Evolutionary conservation across 2,113 vertebrate species (phyloP), one percentile per base, ranked within the genome.

Genomic region (Scophthalmus maximus): DNA sequence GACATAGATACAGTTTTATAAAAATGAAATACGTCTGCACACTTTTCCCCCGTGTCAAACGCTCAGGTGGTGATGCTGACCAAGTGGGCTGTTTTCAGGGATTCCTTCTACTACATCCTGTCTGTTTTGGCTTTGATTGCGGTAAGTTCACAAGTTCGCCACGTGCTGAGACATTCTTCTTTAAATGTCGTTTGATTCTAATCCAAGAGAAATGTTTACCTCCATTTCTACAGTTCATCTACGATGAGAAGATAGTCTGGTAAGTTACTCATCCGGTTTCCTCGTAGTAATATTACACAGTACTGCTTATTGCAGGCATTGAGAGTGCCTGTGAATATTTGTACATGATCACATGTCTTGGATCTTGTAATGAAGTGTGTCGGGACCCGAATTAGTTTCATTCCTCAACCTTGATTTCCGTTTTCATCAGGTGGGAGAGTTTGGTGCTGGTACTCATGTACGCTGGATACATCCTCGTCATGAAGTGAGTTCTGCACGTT

Each of bases 201-300:
- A 36, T 68, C 58, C 62, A 32, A 78, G 3, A 26, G 2, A 9
- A 52, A 10, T 23, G 0, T 29, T n/a, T 38, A 0, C 4, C 14
- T 29, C 58, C 1, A 0, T 27, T 40, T 32, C 85, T 87, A 51
- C 87, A 99, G 97, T 98, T 98, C 87, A 98, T 99, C 89, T 97
- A 98, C 20, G 97, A 99, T 69, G 97, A 94, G 78, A 94, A 95
- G 93, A 98, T 99, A 73, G 94, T 95, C 61, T 99, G 97, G 97
- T 98, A 94, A 98, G 97, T 93, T 83, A 4, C 11, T 51, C 2
- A 1, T 61, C 11, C 7, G 32, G 12, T 51, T 60, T 1, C 9
- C 32, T 34, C 9, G 5, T 34, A 5, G 9, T 9, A 34, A 34
- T n/a, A 9, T 34, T 34, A 5, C 32, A 34, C 32, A 34, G 9